Conservation (phyloP, 2,888 invertebrate genomes). For the Nematopogon swammerdamellus region DNA sequence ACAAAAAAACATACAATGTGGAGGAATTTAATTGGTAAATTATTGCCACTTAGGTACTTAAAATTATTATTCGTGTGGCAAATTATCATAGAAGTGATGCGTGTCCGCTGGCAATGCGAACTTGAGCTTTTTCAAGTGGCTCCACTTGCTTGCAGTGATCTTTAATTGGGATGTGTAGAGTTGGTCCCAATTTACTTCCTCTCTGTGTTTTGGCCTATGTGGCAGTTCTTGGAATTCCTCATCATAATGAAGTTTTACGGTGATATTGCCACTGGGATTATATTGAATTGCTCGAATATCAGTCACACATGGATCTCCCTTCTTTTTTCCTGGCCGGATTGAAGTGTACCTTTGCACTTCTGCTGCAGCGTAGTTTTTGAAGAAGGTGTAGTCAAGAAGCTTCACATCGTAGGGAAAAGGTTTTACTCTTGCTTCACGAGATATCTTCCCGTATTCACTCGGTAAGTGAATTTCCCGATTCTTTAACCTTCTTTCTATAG, state of each 20-base stretch:
- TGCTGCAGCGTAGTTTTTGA: constrained; percentile 3
- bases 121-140: constrained; percentile 2
- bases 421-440: constrained; percentile 9
- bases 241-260: constrained; percentile 2
- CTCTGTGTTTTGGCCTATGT: background rate
- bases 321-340: constrained; percentile 2
- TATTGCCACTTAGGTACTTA: background rate
- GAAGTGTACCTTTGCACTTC: constrained; percentile 1
- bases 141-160: constrained; percentile 3
- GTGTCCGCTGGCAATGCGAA: constrained; percentile 3
- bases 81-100: constrained; percentile 13
- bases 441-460: constrained; percentile 15
- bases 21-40: background rate
- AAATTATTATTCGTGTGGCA: constrained; percentile 17
- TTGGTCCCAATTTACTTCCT: too few species aligned
- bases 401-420: constrained; percentile 9
- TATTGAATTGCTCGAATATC: too few species aligned
- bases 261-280: too few species aligned
- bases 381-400: constrained; percentile 6
- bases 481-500: constrained; percentile 19
- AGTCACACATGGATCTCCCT: constrained; percentile 1
- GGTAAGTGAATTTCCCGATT: constrained; percentile 16
- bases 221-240: background rate
- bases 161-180: background rate
- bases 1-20: too few species aligned